Evolutionary conservation across 2,113 vertebrate genomes (phyloP).

Genomic region (Rhagologus leucostigma): DNA sequence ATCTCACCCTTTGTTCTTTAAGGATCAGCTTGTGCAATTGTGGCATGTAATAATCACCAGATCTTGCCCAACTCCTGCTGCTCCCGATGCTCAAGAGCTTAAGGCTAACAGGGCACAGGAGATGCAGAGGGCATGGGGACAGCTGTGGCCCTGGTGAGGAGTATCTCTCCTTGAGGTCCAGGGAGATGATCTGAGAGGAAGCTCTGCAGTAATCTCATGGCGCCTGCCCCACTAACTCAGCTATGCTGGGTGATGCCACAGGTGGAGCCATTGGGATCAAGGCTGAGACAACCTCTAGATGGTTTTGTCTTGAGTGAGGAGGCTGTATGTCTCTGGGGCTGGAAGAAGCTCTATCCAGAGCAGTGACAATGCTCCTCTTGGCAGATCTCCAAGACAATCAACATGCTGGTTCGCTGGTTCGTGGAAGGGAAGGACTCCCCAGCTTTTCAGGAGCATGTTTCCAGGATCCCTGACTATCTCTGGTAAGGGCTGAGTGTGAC

Average conservation of each 20-base stretch:
- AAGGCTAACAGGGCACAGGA: neutral
- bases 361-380: neutral
- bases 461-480: conserved; percentile 91
- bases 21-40: neutral
- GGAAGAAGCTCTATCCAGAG: neutral
- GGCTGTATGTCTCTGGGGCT: neutral
- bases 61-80: neutral
- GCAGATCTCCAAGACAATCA: conserved; percentile 95
- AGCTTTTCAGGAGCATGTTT: conserved; percentile 86
- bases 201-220: neutral
- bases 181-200: neutral
- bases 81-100: neutral
- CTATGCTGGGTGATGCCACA: neutral
- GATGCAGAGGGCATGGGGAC: neutral
- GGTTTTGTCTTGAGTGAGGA: neutral
- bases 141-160: neutral
- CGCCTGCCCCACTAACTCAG: neutral
- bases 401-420: conserved; percentile 92
- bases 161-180: neutral
- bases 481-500: conserved; percentile 76
- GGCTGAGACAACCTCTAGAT: accelerated
- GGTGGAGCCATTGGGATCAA: neutral
- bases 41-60: neutral
- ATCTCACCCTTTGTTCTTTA: neutral
- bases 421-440: conserved; percentile 82